Conservation (phyloP, 2,113 vertebrate species). For the Ondatra zibethicus region DNA sequence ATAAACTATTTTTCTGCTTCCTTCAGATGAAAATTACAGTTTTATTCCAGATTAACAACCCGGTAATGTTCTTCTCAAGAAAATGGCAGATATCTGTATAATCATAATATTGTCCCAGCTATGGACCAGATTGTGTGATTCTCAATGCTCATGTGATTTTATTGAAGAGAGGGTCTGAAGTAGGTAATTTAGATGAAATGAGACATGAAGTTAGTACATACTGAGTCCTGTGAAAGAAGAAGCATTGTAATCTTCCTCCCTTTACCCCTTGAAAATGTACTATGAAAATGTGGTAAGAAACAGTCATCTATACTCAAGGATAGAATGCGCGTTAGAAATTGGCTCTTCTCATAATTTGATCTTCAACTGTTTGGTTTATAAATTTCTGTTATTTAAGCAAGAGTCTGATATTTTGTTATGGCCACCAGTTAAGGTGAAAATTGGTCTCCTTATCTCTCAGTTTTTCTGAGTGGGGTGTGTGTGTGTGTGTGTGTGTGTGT, state of each 20-base stretch:
- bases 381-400: too few species aligned
- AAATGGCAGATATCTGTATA: background rate
- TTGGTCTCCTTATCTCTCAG: background rate
- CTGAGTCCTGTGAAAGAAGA: background rate
- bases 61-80: background rate
- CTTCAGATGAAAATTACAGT: background rate
- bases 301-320: background rate
- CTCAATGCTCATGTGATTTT: too few species aligned
- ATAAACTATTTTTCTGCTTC: background rate
- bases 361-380: background rate
- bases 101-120: background rate
- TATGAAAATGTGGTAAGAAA: background rate
- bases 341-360: too few species aligned
- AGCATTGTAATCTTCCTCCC: background rate
- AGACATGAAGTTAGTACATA: background rate
- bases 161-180: background rate
- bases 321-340: background rate
- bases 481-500: too few species aligned
- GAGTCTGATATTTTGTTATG: background rate
- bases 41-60: background rate
- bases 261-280: background rate
- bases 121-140: background rate
- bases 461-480: background rate
- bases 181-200: background rate
- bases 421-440: background rate